phyloP scores from a whole-genome alignment of 2,113 vertebrate species.

The Promerops cafer region DNA sequence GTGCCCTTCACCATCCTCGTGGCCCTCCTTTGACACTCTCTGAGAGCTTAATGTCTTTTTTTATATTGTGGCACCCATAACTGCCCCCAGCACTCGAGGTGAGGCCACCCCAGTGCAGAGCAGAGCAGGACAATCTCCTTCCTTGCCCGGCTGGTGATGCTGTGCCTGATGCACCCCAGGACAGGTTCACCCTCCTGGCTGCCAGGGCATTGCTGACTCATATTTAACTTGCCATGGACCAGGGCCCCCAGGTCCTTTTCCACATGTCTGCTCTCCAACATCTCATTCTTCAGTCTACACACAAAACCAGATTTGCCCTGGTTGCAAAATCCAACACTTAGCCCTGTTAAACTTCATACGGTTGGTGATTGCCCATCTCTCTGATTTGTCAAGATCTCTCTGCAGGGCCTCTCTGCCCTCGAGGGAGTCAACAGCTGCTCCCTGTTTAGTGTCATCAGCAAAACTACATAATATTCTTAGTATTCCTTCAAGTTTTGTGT shows the following conservation, averaged over 20 bases:
- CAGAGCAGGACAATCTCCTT: background rate
- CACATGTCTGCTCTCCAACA: background rate
- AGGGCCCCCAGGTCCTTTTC: background rate
- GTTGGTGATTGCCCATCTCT: background rate
- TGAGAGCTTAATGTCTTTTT: background rate
- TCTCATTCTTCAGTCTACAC: background rate
- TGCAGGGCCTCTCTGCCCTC: background rate
- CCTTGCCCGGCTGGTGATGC: accelerated
- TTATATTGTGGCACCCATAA: background rate
- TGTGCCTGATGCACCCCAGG: background rate
- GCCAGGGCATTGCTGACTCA: background rate
- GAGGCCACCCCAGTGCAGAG: accelerated
- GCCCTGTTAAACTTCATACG: background rate
- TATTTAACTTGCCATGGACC: accelerated
- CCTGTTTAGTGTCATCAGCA: background rate
- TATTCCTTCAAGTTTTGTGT: background rate
- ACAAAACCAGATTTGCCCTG: background rate
- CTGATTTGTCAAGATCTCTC: background rate
- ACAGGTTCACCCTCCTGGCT: background rate
- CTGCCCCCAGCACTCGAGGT: background rate
- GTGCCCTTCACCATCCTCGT: background rate
- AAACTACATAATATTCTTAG: background rate
- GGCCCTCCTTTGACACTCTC: background rate
- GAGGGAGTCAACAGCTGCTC: background rate
- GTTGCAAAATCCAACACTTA: background rate